Evolutionary conservation across 1,140 invertebrate species (phyloP).

Genomic region (Microvelia longipes): DNA sequence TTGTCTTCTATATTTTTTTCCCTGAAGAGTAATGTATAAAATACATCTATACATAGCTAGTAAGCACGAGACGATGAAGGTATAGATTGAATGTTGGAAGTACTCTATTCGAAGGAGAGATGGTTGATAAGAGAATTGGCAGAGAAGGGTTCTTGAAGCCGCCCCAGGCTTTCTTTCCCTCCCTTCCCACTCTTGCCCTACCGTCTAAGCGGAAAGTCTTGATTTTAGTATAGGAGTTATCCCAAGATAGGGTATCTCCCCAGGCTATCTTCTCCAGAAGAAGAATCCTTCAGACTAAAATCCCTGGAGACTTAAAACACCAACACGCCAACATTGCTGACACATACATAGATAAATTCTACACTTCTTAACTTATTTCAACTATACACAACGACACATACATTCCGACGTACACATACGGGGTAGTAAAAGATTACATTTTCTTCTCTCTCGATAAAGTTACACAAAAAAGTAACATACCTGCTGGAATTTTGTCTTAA

Average conservation of each 20-base stretch:
- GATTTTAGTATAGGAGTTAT: constrained; percentile 13
- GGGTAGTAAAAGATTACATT: no score
- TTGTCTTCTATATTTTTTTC: no score
- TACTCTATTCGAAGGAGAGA: background rate
- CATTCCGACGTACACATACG: no score
- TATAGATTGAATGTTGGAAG: background rate
- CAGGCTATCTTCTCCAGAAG: background rate
- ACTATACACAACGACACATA: no score
- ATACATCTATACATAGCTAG: background rate
- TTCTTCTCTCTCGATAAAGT: no score
- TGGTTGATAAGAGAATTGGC: background rate
- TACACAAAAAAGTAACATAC: no score
- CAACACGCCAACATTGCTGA: background rate
- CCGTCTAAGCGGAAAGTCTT: constrained; percentile 9
- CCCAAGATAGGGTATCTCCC: constrained; percentile 6
- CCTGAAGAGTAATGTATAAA: no score
- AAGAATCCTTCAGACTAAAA: background rate
- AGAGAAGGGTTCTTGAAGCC: background rate
- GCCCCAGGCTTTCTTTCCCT: background rate
- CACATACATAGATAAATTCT: no score
- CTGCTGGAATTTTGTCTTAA: no score
- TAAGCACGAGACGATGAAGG: background rate
- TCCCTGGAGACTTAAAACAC: background rate
- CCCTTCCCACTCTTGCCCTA: background rate
- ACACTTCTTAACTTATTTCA: no score